These are phyloP conservation scores for Ceuthmochares aereus DNA, from an alignment of 2,113 vertebrate genomes.

Conservation along the genomic window DNA sequence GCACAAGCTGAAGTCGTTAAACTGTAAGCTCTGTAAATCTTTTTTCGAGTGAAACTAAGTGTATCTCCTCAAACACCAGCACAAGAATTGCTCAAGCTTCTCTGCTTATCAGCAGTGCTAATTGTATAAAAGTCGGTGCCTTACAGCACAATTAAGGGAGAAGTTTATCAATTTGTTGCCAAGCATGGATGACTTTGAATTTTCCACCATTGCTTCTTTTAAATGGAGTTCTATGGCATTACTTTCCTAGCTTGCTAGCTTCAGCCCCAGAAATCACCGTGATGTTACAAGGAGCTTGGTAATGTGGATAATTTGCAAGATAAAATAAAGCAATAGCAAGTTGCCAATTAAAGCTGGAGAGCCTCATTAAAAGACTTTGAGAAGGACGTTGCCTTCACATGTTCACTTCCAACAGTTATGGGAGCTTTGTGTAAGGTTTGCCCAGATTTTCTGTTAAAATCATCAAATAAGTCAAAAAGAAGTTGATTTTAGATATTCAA, in stretches of 20 bases:
- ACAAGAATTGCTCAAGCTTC: not conserved
- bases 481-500: not conserved
- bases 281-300: not conserved
- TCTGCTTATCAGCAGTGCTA: not conserved
- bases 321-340: not conserved
- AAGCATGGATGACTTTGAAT: not conserved
- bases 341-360: not conserved
- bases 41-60: not conserved
- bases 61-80: not conserved
- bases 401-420: not conserved
- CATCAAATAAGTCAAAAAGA: not conserved
- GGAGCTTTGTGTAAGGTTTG: not conserved
- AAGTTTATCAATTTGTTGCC: not conserved
- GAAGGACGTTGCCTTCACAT: not conserved
- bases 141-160: rapidly evolving
- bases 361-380: not conserved
- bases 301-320: not conserved
- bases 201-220: not conserved
- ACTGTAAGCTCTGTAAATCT: not conserved
- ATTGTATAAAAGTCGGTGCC: not conserved
- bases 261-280: not conserved
- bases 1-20: not conserved
- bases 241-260: not conserved
- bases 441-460: not conserved
- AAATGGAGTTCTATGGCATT: not conserved